Conservation (phyloP, 2,888 invertebrate species). For the Coronaproctus castanopsis region DNA sequence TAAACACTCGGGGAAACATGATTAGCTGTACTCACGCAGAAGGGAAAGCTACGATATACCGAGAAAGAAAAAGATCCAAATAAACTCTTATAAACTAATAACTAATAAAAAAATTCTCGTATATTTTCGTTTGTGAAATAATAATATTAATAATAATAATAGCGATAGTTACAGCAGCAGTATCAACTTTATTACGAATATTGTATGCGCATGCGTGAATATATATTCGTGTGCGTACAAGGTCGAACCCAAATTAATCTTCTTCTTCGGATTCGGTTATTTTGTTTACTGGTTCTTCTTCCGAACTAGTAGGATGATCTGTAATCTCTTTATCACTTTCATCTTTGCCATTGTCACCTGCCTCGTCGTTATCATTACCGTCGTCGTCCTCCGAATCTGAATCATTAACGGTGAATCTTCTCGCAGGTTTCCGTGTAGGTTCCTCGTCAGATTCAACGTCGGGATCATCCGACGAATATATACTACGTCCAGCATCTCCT, state of each 20-base stretch:
- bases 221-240: too few relatives aligned
- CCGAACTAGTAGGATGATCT: slow-evolving; percentile 2
- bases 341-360: neutral
- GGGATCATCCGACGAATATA: slow-evolving; percentile 10
- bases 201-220: too few relatives aligned
- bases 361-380: neutral
- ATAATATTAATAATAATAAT: too few relatives aligned
- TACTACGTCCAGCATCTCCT: slow-evolving; percentile 2
- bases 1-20: neutral
- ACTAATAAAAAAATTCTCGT: too few relatives aligned
- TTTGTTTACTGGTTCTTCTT: neutral
- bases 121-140: too few relatives aligned
- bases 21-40: slow-evolving; percentile 1
- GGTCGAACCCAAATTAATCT: too few relatives aligned
- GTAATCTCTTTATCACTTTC: slow-evolving; percentile 4
- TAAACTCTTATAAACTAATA: too few relatives aligned
- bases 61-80: neutral
- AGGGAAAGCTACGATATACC: neutral
- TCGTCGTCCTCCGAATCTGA: slow-evolving; percentile 5
- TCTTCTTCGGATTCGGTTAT: too few relatives aligned
- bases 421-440: slow-evolving; percentile 4
- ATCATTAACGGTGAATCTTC: neutral
- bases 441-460: slow-evolving; percentile 8
- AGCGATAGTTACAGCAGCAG: too few relatives aligned
- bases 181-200: too few relatives aligned